Evolutionary conservation across 2,888 invertebrate species (phyloP), one percentile per base, ranked within the genome.

Genomic region (Meta bourneti): DNA sequence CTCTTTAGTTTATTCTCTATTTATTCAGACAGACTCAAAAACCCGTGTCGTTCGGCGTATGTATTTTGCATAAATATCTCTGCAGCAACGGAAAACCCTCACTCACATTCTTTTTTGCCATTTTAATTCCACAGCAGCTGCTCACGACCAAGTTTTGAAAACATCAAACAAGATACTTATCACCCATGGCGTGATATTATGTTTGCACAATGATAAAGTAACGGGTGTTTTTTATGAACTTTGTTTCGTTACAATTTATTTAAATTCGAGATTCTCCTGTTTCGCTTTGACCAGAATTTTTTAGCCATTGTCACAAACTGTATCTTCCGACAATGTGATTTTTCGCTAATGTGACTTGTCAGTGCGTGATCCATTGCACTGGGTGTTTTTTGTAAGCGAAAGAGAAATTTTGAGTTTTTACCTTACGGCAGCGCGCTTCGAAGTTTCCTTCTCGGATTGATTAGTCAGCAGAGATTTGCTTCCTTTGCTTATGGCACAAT

Each of bases 61-160:
- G 51, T 78, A 78, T 78, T 78, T 78, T 78, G 78, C 51, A 78
- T 78, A 78, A 78, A 78, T 78, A 52, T 52, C 52, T 19, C 78
- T 19, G 7, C 5, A 61, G 61, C 61, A 61, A 61, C 61, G 13
- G 11, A 16, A 61, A 61, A 61, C 61, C 34, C 61, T 61, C 61
- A 61, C 61, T 61, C 16, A 16, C 61, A 9, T 61, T 61, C 52
- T 78, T 78, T 19, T 52, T 52, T 9, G 78, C 52, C 16, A 78
- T 52, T 52, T 78, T 52, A 52, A 52, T 78, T 78, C 52, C 19
- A 52, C 51, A 8, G 51, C 52, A n/a, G 16, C 52, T 78, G 49
- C 52, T 78, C 7, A 7, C n/a, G 8, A n/a, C 6, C 51, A n/a
- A 52, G 52, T 78, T 11, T 8, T 20, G 52, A 52, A 19, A 52